Conservation (phyloP, 2,797 vertebrate genomes). For the Hozukius guyotensis region DNA sequence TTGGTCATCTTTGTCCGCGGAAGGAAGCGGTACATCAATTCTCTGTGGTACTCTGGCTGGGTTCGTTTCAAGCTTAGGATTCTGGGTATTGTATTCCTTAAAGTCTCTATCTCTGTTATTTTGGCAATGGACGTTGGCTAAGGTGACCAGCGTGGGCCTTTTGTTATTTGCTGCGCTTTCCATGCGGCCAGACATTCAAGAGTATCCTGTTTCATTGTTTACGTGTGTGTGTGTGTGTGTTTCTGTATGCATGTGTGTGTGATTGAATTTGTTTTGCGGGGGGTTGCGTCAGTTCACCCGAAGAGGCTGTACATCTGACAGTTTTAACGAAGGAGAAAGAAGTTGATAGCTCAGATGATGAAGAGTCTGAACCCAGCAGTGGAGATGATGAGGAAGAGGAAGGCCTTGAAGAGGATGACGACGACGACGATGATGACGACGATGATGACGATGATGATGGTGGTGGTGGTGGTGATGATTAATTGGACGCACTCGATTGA, state of each 20-base stretch:
- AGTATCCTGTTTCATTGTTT: slow-evolving; percentile 24
- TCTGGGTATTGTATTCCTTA: slow-evolving; percentile 47
- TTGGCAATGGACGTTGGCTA: background rate
- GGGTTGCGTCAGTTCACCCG: slow-evolving; percentile 44
- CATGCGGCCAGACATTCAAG: background rate
- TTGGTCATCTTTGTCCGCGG: background rate
- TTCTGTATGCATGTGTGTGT: background rate
- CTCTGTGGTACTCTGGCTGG: slow-evolving; percentile 25
- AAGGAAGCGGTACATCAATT: slow-evolving; percentile 8
- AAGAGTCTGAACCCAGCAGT: slow-evolving; percentile 58
- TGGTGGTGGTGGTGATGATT: slow-evolving; percentile 22
- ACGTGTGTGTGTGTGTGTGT: background rate
- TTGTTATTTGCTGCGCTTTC: background rate
- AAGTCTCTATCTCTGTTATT: slow-evolving; percentile 3
- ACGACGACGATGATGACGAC: background rate
- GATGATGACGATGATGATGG: fast-evolving
- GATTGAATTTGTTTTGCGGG: slow-evolving; percentile 2
- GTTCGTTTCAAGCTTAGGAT: slow-evolving; percentile 38
- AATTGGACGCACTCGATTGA: background rate
- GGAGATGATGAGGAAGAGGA: slow-evolving; percentile 51
- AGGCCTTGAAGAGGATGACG: background rate
- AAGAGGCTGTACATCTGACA: slow-evolving; percentile 60
- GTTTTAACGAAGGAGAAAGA: slow-evolving; percentile 16
- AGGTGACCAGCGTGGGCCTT: background rate
- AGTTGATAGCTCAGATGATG: slow-evolving; percentile 53